Conservation (phyloP, 2,888 invertebrate species). For the Oxyteleia sp. region DNA sequence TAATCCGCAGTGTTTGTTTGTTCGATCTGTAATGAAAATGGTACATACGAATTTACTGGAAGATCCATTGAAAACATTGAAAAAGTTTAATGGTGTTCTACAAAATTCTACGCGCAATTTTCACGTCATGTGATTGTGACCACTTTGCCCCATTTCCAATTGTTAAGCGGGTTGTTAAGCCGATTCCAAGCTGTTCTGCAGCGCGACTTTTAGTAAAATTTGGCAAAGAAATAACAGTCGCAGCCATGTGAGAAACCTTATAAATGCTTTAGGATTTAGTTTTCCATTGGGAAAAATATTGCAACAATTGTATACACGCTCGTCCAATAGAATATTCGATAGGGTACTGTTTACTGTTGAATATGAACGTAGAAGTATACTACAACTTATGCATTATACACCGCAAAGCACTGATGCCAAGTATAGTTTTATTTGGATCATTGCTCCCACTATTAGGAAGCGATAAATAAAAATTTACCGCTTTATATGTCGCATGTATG, state of each 20-base stretch:
- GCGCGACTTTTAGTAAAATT: conserved; percentile 27
- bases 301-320: conserved; percentile 39
- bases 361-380: conserved; percentile 23
- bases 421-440: conserved; percentile 34
- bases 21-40: conserved; percentile 16
- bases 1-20: conserved; percentile 21
- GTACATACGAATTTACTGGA: too few relatives aligned
- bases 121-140: not conserved
- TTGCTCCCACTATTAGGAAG: conserved; percentile 38
- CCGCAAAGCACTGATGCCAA: conserved; percentile 43
- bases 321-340: conserved; percentile 52
- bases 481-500: not conserved
- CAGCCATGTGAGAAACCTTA: conserved; percentile 36
- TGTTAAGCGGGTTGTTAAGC: conserved; percentile 2
- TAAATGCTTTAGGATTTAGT: conserved; percentile 44
- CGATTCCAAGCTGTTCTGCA: not conserved
- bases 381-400: conserved; percentile 47
- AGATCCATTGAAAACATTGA: too few relatives aligned
- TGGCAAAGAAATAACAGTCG: conserved; percentile 35
- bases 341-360: conserved; percentile 25
- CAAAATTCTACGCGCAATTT: too few relatives aligned
- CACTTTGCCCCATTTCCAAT: not conserved
- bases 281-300: conserved; percentile 54
- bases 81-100: too few relatives aligned
- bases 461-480: conserved; percentile 32